Percentiles rank a stretch among this genome's conserved stretches.
Conservation (phyloP, 1,140 invertebrate species). For the Branchinecta lynchi region DNA sequence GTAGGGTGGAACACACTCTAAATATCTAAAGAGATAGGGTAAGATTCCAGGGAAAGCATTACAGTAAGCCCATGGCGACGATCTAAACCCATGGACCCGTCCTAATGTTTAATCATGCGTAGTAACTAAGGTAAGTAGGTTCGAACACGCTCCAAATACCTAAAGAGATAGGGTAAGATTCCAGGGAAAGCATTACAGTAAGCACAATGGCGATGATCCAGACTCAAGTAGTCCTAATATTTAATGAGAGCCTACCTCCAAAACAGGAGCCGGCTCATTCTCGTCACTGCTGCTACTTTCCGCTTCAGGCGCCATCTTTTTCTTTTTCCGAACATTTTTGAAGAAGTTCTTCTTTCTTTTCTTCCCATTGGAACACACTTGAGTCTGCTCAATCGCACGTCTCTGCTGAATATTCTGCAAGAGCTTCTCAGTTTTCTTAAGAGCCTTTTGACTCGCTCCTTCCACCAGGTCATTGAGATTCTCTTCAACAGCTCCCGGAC, state of each 20-base stretch:
- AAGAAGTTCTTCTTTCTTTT: not conserved
- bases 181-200: no score
- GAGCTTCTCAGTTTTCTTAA: not conserved
- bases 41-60: no score
- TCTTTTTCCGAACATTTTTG: not conserved
- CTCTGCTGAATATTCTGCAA: slow-evolving; percentile 9
- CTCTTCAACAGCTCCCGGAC: slow-evolving; percentile 6
- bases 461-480: not conserved
- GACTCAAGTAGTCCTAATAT: no score
- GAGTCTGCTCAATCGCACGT: slow-evolving; percentile 2
- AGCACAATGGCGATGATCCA: no score
- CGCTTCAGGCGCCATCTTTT: not conserved
- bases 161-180: no score
- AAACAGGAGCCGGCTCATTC: not conserved
- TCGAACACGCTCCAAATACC: no score
- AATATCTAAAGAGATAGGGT: no score
- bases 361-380: not conserved
- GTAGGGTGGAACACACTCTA: no score
- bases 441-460: not conserved
- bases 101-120: no score
- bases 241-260: not conserved
- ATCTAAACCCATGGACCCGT: no score
- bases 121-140: no score
- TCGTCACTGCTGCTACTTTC: not conserved
- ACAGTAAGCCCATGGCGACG: no score